Conservation (phyloP, 2,888 invertebrate species). For the Argyra leucocephala region DNA sequence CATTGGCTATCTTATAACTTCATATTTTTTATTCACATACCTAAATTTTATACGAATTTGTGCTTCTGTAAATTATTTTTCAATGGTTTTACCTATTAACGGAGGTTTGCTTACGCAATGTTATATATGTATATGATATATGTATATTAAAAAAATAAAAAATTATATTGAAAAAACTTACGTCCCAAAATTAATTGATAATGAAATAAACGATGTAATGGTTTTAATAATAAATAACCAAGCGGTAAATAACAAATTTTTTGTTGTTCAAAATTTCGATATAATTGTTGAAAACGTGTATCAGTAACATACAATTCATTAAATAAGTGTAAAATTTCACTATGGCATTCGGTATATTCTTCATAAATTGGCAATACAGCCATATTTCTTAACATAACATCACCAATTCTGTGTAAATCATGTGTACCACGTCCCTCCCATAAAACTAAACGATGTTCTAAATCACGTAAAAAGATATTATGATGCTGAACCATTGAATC, state of each 20-base stretch:
- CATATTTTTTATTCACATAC: too few relatives aligned
- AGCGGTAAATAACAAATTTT: slow-evolving; percentile 81
- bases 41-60: too few relatives aligned
- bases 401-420: slow-evolving; percentile 58
- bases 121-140: too few relatives aligned
- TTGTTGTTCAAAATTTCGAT: slow-evolving; percentile 69
- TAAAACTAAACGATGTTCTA: slow-evolving; percentile 62
- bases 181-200: slow-evolving; percentile 69
- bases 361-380: slow-evolving; percentile 57
- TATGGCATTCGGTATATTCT: slow-evolving; percentile 63
- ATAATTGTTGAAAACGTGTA: slow-evolving; percentile 58
- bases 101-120: too few relatives aligned
- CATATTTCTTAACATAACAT: slow-evolving; percentile 61
- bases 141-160: not conserved
- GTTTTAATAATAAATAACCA: slow-evolving; percentile 69
- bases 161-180: slow-evolving; percentile 42
- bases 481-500: slow-evolving; percentile 78
- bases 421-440: slow-evolving; percentile 58
- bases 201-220: slow-evolving; percentile 75
- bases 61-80: too few relatives aligned
- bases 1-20: too few relatives aligned
- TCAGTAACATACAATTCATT: slow-evolving; percentile 68
- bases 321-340: slow-evolving; percentile 65
- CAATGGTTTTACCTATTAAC: too few relatives aligned
- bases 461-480: slow-evolving; percentile 65